Evolutionary conservation across 2,797 vertebrate species (phyloP).

Genomic region (Oryzias dopingdopingensis): DNA sequence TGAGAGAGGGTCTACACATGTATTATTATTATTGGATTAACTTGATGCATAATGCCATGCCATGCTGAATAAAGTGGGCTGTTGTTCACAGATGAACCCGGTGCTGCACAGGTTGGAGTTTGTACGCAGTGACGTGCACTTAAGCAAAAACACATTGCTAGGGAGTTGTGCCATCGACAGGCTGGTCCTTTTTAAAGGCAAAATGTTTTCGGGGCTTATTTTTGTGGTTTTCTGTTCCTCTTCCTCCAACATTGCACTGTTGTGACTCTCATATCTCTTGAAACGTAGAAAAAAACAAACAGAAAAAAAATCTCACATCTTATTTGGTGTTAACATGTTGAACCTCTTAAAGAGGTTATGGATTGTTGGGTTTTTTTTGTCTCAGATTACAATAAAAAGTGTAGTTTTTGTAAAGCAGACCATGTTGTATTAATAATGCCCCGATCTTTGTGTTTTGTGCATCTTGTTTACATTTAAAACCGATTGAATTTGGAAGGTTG

Average conservation of each 20-base stretch:
- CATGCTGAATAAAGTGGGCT: slow-evolving; percentile 26
- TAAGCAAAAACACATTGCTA: slow-evolving; percentile 39
- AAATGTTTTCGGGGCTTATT: slow-evolving; percentile 16
- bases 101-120: slow-evolving; percentile 29
- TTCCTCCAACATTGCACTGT: slow-evolving; percentile 47
- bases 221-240: slow-evolving; percentile 13
- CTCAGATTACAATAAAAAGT: slow-evolving; percentile 44
- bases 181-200: slow-evolving; percentile 41
- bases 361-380: slow-evolving; percentile 20
- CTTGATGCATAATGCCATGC: slow-evolving; percentile 23
- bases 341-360: slow-evolving; percentile 41
- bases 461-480: slow-evolving; percentile 29
- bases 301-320: slow-evolving; percentile 22
- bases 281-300: slow-evolving; percentile 27
- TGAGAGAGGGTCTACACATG: slow-evolving; percentile 16
- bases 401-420: slow-evolving; percentile 40
- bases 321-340: slow-evolving; percentile 28
- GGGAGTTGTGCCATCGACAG: slow-evolving; percentile 50
- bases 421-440: slow-evolving; percentile 27
- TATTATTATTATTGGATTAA: slow-evolving; percentile 37
- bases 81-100: slow-evolving; percentile 16
- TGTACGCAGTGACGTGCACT: slow-evolving; percentile 15
- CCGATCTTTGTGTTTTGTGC: slow-evolving; percentile 27
- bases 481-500: not conserved
- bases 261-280: slow-evolving; percentile 41